Conservation (phyloP, 2,113 vertebrate species). For the Rhea americana region DNA sequence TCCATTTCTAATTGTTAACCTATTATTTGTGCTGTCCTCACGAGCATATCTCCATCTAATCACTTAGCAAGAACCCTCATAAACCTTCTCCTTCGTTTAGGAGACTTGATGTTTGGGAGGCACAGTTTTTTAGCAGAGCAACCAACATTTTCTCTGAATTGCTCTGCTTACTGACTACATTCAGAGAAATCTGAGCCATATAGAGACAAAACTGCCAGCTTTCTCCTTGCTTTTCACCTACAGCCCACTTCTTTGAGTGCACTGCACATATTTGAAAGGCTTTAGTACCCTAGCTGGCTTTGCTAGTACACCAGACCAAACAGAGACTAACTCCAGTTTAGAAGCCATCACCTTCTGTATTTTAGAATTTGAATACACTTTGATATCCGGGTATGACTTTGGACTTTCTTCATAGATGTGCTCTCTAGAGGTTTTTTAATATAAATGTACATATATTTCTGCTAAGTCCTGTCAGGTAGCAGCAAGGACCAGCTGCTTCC, state of each 20-base stretch:
- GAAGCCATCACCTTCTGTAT: neutral
- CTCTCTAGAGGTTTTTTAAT: neutral
- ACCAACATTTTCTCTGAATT: neutral
- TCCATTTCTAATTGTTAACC: neutral
- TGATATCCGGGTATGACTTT: no score
- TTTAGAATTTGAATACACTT: neutral
- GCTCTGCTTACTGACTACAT: neutral
- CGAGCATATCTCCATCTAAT: neutral
- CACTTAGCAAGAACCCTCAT: neutral
- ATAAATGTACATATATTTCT: neutral
- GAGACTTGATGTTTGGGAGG: neutral
- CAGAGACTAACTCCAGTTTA: neutral
- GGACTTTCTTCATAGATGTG: neutral
- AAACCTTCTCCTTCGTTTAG: neutral
- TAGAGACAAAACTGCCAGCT: neutral
- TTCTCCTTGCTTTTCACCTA: neutral
- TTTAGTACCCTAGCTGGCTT: neutral
- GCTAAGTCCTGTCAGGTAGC: neutral
- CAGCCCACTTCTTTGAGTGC: neutral
- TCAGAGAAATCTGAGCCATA: neutral
- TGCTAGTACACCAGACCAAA: neutral
- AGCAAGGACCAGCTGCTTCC: neutral
- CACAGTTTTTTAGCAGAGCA: neutral
- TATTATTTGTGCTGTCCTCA: neutral
- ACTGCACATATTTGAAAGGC: neutral